phyloP scores from a whole-genome alignment of 2,797 vertebrate species.

The Eupleurogrammus muticus region DNA sequence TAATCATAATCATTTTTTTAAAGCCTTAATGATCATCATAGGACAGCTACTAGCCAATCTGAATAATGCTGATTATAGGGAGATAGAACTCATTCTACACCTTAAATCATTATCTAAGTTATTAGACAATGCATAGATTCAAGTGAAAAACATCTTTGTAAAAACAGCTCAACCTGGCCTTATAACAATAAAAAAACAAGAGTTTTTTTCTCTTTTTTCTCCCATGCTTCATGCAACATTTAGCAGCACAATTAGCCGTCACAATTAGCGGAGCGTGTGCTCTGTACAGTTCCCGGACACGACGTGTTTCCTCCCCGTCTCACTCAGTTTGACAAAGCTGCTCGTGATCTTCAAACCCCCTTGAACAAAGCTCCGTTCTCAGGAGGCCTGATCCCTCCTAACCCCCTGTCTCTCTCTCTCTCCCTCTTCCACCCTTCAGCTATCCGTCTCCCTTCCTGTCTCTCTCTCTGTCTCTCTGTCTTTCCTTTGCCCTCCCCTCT shows the following conservation, averaged over 20 bases:
- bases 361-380: constrained; percentile 73
- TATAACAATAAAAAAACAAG: no score
- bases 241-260: constrained; percentile 1
- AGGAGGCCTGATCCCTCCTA: constrained; percentile 67
- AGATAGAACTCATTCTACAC: no score
- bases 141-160: no score
- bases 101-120: no score
- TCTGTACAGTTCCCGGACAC: constrained; percentile 50
- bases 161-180: no score
- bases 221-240: constrained; percentile 5
- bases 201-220: neutral
- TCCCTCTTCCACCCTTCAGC: constrained; percentile 12
- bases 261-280: constrained; percentile 1
- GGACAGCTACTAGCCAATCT: no score
- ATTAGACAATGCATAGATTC: no score
- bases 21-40: no score
- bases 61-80: no score
- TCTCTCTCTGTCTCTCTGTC: constrained; percentile 44
- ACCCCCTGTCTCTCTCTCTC: constrained; percentile 45
- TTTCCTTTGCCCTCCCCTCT: constrained; percentile 72
- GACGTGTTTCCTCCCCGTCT: constrained; percentile 42
- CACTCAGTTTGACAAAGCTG: constrained; percentile 77
- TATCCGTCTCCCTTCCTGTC: constrained; percentile 6
- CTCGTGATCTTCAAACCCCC: constrained; percentile 79
- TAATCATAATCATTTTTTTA: no score